Conservation (phyloP, 2,113 vertebrate species). For the Chaetura pelagica region DNA sequence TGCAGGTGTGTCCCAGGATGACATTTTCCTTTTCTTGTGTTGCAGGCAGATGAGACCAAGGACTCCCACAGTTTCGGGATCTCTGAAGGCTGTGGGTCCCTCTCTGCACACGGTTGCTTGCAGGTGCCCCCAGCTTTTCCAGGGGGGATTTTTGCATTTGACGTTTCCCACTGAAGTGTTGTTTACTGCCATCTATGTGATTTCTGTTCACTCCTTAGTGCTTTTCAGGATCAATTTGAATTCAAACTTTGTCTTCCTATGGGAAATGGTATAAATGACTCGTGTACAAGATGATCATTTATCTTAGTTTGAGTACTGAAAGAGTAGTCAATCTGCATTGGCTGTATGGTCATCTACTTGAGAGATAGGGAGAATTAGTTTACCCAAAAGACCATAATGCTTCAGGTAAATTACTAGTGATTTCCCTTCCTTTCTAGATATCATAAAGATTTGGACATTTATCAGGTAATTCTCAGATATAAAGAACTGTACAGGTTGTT, state of each 20-base stretch:
- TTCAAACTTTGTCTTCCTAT: not conserved
- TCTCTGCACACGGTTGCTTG: not conserved
- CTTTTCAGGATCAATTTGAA: slow-evolving; percentile 22
- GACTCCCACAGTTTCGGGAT: not conserved
- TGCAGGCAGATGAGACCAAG: not conserved
- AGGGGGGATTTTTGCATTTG: not conserved
- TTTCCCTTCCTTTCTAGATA: not conserved
- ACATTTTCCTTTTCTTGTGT: not conserved
- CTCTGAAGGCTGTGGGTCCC: not conserved
- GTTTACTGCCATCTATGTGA: not conserved
- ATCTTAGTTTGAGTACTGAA: slow-evolving; percentile 5
- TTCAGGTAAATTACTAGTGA: not conserved
- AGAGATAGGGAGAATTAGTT: not conserved
- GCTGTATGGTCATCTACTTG: not conserved
- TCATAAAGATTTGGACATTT: not conserved
- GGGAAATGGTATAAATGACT: not conserved
- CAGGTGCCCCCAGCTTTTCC: not conserved
- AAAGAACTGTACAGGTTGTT: not conserved
- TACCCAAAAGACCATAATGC: not conserved
- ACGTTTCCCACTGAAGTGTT: not conserved
- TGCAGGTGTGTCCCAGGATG: not conserved
- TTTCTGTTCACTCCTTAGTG: not conserved
- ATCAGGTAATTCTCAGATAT: not conserved
- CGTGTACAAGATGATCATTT: not conserved
- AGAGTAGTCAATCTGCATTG: not conserved